phyloP scores from a whole-genome alignment of 92 coral and sea anemone species.

The Actinernus sp. region DNA sequence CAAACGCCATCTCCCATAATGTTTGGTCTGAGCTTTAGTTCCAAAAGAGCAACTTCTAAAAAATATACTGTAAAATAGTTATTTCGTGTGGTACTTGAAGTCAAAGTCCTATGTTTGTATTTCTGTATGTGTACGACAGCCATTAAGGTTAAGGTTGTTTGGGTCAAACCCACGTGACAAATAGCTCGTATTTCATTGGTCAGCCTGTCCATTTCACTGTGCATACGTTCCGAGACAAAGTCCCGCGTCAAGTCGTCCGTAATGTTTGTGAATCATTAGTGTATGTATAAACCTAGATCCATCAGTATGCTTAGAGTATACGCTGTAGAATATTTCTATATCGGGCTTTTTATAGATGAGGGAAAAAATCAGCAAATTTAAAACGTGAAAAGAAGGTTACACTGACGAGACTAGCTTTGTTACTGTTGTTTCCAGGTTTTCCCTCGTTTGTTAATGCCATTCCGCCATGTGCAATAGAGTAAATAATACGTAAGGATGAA shows the following conservation, averaged over 20 bases:
- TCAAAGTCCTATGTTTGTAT: not conserved
- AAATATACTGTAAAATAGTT: too few relatives aligned
- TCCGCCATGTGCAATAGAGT: not conserved
- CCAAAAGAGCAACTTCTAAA: too few relatives aligned
- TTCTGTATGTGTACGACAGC: not conserved
- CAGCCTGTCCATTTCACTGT: slow-evolving; percentile 30
- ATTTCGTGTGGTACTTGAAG: too few relatives aligned
- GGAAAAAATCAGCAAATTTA: too few relatives aligned
- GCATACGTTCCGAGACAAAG: not conserved
- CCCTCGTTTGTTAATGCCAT: not conserved
- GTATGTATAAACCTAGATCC: not conserved
- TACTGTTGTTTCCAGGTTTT: not conserved
- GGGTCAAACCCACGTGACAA: slow-evolving; percentile 55
- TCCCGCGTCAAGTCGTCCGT: not conserved
- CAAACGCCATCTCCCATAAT: too few relatives aligned
- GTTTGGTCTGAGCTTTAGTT: too few relatives aligned
- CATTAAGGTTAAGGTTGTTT: not conserved
- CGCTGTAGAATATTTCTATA: not conserved
- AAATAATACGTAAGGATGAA: not conserved
- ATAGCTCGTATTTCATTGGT: slow-evolving; percentile 38
- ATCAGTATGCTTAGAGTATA: not conserved
- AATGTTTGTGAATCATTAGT: not conserved
- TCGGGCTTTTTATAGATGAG: not conserved
- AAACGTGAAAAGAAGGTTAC: too few relatives aligned
- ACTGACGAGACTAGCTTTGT: too few relatives aligned